Evolutionary conservation across 2,113 vertebrate species (phyloP).

Genomic region (Lepisosteus oculatus): DNA sequence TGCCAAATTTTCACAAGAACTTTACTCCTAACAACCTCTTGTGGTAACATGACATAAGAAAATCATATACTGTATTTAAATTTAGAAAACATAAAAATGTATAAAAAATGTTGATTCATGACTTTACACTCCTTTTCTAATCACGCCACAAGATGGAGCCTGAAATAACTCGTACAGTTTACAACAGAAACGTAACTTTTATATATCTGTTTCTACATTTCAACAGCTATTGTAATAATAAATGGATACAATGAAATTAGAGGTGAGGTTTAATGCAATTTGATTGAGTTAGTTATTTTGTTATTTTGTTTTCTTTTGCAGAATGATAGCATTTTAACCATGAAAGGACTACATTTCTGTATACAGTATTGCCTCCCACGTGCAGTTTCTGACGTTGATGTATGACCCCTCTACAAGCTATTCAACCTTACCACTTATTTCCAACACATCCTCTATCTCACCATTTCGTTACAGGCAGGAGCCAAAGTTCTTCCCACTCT

Average conservation of each 20-base stretch:
- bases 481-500: too few species aligned
- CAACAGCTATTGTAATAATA: too few species aligned
- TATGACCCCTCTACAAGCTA: background rate
- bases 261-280: background rate
- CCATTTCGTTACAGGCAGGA: too few species aligned
- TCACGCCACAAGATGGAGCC: too few species aligned
- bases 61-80: background rate
- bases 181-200: too few species aligned
- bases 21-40: constrained; percentile 20
- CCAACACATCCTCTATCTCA: background rate
- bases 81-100: too few species aligned
- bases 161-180: too few species aligned
- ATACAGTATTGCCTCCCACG: background rate
- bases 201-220: too few species aligned
- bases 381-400: background rate
- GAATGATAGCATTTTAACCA: background rate
- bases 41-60: constrained; percentile 11
- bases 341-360: background rate
- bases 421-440: constrained; percentile 1
- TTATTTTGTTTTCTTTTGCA: background rate
- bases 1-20: too few species aligned
- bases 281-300: background rate
- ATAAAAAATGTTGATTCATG: too few species aligned
- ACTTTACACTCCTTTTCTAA: too few species aligned
- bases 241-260: too few species aligned